These are phyloP conservation scores for Alca torda DNA, from an alignment of 2,797 vertebrate genomes.

Conservation along the genomic window DNA sequence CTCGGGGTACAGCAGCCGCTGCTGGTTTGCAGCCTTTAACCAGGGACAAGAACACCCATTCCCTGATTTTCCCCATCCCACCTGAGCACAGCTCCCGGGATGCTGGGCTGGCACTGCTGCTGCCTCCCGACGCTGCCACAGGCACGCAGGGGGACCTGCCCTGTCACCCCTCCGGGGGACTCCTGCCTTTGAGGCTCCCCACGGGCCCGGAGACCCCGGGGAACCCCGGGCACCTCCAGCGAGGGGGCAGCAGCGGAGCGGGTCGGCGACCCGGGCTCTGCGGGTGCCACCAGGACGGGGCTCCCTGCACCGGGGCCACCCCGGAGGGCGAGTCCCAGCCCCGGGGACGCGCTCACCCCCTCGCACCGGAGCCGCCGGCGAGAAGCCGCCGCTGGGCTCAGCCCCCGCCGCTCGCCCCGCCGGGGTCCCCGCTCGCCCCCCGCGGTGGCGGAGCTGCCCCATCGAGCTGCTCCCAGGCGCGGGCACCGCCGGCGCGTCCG, in stretches of 20 bases:
- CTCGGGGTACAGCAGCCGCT: rapidly evolving
- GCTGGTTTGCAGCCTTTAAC: background rate
- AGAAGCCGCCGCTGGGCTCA: background rate
- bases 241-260: background rate
- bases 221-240: background rate
- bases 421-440: too few species aligned
- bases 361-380: background rate
- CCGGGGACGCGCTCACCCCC: background rate
- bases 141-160: background rate
- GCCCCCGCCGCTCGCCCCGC: background rate
- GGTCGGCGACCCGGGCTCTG: background rate
- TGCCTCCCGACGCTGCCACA: rapidly evolving
- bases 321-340: background rate
- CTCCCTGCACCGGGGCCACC: background rate
- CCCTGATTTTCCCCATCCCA: background rate
- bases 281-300: background rate
- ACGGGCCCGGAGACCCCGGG: rapidly evolving
- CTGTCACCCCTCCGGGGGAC: background rate
- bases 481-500: too few species aligned
- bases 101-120: background rate
- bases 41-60: rapidly evolving
- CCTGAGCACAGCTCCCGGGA: rapidly evolving
- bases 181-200: background rate
- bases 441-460: background rate
- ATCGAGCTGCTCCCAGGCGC: too few species aligned